A percentile compares a stretch with the other conserved stretches of the same genome.
These are phyloP conservation scores for Acanthurus leucopareius DNA, from an alignment of 2,797 vertebrate species.

Conservation along the genomic window DNA sequence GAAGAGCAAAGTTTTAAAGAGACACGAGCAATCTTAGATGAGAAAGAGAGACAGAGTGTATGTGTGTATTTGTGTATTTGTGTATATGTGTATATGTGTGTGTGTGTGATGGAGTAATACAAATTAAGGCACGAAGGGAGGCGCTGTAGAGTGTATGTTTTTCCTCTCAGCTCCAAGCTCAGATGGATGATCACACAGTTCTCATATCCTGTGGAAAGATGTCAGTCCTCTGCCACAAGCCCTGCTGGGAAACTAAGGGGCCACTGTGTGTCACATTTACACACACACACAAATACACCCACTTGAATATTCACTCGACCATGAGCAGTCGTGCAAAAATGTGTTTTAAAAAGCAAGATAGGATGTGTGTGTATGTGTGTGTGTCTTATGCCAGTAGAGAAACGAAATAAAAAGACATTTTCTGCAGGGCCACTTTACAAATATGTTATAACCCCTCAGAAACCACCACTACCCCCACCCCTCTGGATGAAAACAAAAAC, in stretches of 20 bases:
- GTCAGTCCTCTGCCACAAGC: constrained; percentile 75
- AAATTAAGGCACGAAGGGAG: constrained; percentile 65
- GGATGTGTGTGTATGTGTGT: neutral
- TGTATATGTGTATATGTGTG: constrained; percentile 1
- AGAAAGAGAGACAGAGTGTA: neutral
- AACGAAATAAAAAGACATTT: neutral
- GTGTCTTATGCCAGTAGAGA: neutral
- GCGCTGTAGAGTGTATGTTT: constrained; percentile 72
- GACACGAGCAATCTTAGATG: constrained; percentile 65
- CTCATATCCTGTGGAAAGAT: constrained; percentile 83
- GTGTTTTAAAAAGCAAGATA: constrained; percentile 3
- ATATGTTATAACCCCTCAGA: neutral
- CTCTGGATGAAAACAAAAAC: too few species aligned
- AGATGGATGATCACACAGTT: constrained; percentile 76
- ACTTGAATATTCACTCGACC: constrained; percentile 39
- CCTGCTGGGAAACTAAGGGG: constrained; percentile 72
- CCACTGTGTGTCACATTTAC: constrained; percentile 58
- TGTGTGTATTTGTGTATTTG: neutral
- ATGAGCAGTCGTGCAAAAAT: constrained; percentile 18
- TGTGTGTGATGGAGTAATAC: constrained; percentile 29
- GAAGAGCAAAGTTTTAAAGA: constrained; percentile 85
- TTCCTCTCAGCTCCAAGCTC: constrained; percentile 55
- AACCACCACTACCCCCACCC: too few species aligned
- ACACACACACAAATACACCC: constrained; percentile 26
- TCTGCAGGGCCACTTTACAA: neutral